phyloP scores from a whole-genome alignment of 2,888 invertebrate species.

The Odontocerum albicorne region DNA sequence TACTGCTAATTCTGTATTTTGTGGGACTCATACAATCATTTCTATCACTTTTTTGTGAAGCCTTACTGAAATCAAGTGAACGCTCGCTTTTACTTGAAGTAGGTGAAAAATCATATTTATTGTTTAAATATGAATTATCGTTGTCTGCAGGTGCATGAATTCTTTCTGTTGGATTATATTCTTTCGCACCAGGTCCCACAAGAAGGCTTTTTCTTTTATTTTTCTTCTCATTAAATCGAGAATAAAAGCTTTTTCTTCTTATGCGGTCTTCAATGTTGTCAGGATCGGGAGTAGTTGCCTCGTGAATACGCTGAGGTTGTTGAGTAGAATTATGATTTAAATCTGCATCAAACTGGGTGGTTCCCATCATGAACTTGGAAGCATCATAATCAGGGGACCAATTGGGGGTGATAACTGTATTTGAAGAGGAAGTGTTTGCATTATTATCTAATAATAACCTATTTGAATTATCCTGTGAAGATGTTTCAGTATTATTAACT shows the following conservation, averaged over 20 bases:
- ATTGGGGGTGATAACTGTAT: slow-evolving; percentile 43
- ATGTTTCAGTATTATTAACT: background rate
- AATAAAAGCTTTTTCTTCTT: slow-evolving; percentile 85
- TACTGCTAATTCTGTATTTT: slow-evolving; percentile 43
- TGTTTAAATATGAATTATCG: slow-evolving; percentile 40
- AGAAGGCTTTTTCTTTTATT: slow-evolving; percentile 68
- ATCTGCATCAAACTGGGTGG: slow-evolving; percentile 44
- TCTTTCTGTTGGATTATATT: slow-evolving; percentile 57
- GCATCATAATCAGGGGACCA: slow-evolving; percentile 46
- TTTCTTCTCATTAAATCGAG: slow-evolving; percentile 84
- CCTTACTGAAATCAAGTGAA: slow-evolving; percentile 6
- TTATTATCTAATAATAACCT: slow-evolving; percentile 18
- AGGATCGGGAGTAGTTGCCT: slow-evolving; percentile 53
- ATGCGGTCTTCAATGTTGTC: slow-evolving; percentile 86
- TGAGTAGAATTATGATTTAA: slow-evolving; percentile 37
- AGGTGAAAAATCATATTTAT: slow-evolving; percentile 48
- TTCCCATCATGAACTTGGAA: slow-evolving; percentile 33
- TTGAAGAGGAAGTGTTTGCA: slow-evolving; percentile 19
- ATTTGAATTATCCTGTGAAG: background rate
- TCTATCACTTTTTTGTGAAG: slow-evolving; percentile 13
- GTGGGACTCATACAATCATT: slow-evolving; percentile 29
- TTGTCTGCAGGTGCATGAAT: slow-evolving; percentile 47
- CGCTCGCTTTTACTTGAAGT: slow-evolving; percentile 35
- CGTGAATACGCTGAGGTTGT: slow-evolving; percentile 51
- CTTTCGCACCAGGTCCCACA: slow-evolving; percentile 62